Evolutionary conservation across 2,113 vertebrate genomes (phyloP).

Genomic region (Ictidomys tridecemlineatus): DNA sequence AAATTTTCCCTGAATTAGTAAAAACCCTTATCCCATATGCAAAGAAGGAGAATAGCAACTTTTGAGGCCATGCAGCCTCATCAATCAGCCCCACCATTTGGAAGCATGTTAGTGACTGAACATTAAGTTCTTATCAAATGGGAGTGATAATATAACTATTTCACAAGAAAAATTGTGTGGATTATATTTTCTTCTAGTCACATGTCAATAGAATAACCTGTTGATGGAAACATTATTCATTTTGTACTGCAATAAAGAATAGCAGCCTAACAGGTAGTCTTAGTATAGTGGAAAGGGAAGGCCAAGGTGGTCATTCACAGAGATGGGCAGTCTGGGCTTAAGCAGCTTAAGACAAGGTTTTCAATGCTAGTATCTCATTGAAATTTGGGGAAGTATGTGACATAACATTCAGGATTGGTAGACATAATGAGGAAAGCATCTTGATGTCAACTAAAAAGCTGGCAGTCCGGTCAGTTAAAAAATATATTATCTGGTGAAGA

Average conservation of each 20-base stretch:
- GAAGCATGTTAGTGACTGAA: not conserved
- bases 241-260: not conserved
- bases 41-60: not conserved
- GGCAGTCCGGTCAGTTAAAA: not conserved
- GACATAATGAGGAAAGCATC: not conserved
- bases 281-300: not conserved
- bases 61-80: not conserved
- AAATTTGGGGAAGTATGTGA: not conserved
- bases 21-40: not conserved
- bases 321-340: not conserved
- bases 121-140: not conserved
- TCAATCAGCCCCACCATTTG: not conserved
- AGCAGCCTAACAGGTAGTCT: not conserved
- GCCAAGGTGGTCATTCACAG: not conserved
- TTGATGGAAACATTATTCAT: not conserved
- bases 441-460: not conserved
- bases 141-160: not conserved
- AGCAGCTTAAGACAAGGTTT: not conserved
- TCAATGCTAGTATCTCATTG: not conserved
- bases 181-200: not conserved
- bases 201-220: not conserved
- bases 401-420: not conserved
- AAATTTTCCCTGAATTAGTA: not conserved
- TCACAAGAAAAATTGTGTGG: not conserved
- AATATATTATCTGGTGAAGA: not conserved